Evolutionary conservation across 1,140 invertebrate species (phyloP).

Genomic region (Gonioctena quinquepunctata): DNA sequence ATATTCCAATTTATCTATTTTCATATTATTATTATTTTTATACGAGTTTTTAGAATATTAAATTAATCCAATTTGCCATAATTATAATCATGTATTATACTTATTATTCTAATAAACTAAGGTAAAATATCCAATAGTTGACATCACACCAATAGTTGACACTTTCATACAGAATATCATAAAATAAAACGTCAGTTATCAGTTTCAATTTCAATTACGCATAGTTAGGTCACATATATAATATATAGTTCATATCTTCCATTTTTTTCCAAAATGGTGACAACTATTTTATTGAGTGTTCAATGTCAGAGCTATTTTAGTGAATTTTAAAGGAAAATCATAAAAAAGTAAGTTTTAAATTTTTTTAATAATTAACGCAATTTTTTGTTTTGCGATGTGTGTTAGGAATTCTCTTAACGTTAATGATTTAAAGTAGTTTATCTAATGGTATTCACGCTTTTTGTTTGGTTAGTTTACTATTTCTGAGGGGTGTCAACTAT

Average conservation of each 20-base stretch:
- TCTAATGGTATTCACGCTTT: background rate
- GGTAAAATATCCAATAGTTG: background rate
- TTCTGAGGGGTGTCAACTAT: background rate
- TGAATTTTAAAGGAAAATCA: background rate
- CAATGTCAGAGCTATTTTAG: background rate
- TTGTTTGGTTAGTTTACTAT: background rate
- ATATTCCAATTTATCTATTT: no score
- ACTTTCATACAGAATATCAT: background rate
- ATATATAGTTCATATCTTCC: background rate
- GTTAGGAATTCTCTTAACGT: background rate
- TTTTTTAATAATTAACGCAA: background rate
- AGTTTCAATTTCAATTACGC: background rate
- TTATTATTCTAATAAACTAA: no score
- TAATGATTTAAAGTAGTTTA: background rate
- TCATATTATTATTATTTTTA: no score
- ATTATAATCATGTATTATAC: no score
- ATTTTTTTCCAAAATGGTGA: background rate
- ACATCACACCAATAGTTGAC: background rate
- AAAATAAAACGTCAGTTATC: background rate
- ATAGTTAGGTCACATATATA: background rate
- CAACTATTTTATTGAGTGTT: background rate
- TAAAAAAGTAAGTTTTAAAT: background rate
- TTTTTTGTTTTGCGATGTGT: background rate
- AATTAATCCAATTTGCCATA: no score
- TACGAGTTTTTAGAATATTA: no score